These are phyloP conservation scores for Drosophila nigritarsus DNA, from an alignment of 2,888 invertebrate genomes.

Conservation along the genomic window DNA sequence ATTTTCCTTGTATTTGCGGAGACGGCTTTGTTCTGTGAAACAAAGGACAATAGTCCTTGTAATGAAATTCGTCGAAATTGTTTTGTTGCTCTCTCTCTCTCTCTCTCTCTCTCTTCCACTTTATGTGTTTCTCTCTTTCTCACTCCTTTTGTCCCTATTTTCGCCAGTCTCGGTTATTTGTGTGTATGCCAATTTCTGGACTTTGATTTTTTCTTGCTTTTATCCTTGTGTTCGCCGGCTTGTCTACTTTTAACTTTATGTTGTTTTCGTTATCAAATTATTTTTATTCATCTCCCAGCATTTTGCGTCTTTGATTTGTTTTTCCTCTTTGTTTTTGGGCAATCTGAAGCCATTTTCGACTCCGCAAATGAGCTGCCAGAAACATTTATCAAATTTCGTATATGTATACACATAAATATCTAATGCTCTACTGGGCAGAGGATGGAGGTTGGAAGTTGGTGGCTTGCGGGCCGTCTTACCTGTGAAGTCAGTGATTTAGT, in stretches of 20 bases:
- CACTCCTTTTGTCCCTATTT: neutral
- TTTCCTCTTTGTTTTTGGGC: conserved; percentile 39
- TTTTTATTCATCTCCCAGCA: conserved; percentile 1
- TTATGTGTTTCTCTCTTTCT: neutral
- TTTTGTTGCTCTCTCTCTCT: conserved; percentile 24
- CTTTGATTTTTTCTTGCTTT: conserved; percentile 48
- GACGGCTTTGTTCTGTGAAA: conserved; percentile 13
- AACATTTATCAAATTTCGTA: conserved; percentile 7
- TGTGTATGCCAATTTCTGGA: conserved; percentile 28
- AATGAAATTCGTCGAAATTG: conserved; percentile 71
- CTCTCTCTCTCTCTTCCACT: neutral
- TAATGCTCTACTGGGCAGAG: neutral
- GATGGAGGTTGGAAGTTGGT: neutral
- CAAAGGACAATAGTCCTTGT: conserved; percentile 47
- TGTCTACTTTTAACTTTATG: conserved; percentile 27
- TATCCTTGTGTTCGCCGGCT: conserved; percentile 28
- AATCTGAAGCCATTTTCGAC: conserved; percentile 11
- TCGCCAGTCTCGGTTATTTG: conserved; percentile 18
- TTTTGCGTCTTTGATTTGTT: conserved; percentile 55
- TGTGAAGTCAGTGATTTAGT: conserved; percentile 5
- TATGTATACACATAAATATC: neutral
- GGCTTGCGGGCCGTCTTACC: conserved; percentile 2
- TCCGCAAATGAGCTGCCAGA: conserved; percentile 15
- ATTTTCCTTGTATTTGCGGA: conserved; percentile 20
- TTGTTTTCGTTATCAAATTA: conserved; percentile 13